Evolutionary conservation across 2,113 vertebrate species (phyloP).

Genomic region (Brachypteracias leptosomus): DNA sequence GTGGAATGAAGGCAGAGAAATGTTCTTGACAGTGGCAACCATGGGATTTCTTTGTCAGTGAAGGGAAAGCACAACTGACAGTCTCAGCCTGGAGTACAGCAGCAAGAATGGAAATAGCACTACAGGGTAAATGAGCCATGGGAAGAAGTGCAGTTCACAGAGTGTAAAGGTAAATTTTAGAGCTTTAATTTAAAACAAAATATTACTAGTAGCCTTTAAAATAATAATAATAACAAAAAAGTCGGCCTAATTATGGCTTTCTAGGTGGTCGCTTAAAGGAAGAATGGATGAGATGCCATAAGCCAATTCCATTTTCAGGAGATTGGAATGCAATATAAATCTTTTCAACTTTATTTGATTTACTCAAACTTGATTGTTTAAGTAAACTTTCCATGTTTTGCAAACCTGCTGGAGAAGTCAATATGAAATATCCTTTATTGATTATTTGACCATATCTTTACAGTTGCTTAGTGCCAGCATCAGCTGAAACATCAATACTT

Average conservation of each 20-base stretch:
- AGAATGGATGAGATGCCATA: background rate
- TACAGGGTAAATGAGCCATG: conserved; percentile 4
- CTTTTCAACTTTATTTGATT: background rate
- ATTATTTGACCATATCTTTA: background rate
- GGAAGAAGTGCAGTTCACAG: background rate
- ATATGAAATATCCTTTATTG: background rate
- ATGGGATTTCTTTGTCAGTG: conserved; percentile 69
- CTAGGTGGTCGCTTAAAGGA: background rate
- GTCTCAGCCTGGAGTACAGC: background rate
- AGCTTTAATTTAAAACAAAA: background rate
- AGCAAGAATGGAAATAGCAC: conserved; percentile 18
- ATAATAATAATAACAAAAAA: background rate
- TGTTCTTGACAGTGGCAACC: conserved; percentile 66
- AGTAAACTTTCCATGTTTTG: background rate
- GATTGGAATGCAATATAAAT: background rate
- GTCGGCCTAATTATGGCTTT: background rate
- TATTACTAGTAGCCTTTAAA: background rate
- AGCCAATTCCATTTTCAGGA: background rate
- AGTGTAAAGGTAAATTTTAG: background rate
- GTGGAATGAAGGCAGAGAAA: conserved; percentile 54
- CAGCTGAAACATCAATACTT: background rate
- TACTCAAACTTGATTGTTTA: background rate
- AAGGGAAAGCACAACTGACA: conserved; percentile 61
- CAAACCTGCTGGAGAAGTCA: background rate
- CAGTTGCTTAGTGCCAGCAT: background rate